phyloP scores from a whole-genome alignment of 30 jellyfish, hydroid and myxozoan species.

The Hydractinia echinata region DNA sequence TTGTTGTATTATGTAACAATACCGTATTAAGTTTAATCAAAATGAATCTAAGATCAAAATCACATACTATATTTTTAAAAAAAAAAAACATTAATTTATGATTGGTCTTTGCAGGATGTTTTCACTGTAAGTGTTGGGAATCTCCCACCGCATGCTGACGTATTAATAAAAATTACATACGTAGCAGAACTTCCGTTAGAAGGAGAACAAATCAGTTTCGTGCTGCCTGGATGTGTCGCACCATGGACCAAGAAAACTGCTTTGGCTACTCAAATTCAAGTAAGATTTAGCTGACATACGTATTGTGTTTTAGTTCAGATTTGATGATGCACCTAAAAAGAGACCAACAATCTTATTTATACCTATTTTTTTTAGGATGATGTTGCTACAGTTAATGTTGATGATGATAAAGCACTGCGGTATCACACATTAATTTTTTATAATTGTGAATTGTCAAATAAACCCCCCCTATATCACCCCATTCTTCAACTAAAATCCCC shows the following conservation, averaged over 20 bases:
- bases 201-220: conserved; percentile 62
- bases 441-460: no score
- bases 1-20: conserved; percentile 1
- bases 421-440: no score
- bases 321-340: not conserved
- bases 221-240: conserved; percentile 87
- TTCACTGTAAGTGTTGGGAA: conserved; percentile 91
- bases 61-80: no score
- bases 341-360: not conserved
- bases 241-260: conserved; percentile 85
- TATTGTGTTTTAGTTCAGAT: not conserved
- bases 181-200: conserved; percentile 81
- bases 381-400: no score
- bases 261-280: conserved; percentile 48
- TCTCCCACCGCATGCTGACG: conserved; percentile 81
- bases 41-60: no score
- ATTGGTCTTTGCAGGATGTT: conserved; percentile 46
- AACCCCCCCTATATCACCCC: no score
- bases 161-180: conserved; percentile 72
- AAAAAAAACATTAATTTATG: no score
- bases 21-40: not conserved
- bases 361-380: no score
- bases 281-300: not conserved
- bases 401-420: no score
- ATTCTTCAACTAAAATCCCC: no score